phyloP scores from a whole-genome alignment of 2,888 invertebrate genomes.

The Eubasilissa splendida region DNA sequence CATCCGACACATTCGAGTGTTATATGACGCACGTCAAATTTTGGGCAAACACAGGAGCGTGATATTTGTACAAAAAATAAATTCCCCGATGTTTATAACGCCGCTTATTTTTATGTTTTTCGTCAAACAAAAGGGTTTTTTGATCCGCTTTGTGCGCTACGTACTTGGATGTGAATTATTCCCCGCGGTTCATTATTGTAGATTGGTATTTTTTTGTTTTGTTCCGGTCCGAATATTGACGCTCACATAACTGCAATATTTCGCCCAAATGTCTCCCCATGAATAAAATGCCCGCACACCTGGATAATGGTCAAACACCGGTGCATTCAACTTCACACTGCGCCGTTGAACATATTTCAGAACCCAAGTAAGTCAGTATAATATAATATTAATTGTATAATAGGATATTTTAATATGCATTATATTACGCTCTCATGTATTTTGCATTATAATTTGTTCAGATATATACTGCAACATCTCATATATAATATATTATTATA shows the following conservation, averaged over 20 bases:
- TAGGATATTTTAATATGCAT: no score
- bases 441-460: no score
- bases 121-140: constrained; percentile 34
- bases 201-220: constrained; percentile 22
- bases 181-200: constrained; percentile 41
- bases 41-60: constrained; percentile 22
- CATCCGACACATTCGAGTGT: constrained; percentile 6
- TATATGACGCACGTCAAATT: background rate
- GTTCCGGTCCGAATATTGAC: constrained; percentile 25
- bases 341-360: background rate
- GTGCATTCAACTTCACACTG: background rate
- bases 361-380: no score
- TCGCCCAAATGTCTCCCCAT: constrained; percentile 13
- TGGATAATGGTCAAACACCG: background rate
- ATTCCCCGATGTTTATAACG: constrained; percentile 22
- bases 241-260: constrained; percentile 13
- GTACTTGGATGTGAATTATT: constrained; percentile 17
- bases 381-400: no score
- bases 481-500: no score
- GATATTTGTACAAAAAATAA: constrained; percentile 14
- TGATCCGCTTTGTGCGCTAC: constrained; percentile 23
- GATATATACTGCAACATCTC: no score
- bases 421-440: no score
- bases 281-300: background rate
- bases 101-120: constrained; percentile 26